A percentile compares a stretch with the other conserved stretches of the same genome.
phyloP scores from a whole-genome alignment of 2,113 vertebrate species.

The Pollimyrus isidori region DNA sequence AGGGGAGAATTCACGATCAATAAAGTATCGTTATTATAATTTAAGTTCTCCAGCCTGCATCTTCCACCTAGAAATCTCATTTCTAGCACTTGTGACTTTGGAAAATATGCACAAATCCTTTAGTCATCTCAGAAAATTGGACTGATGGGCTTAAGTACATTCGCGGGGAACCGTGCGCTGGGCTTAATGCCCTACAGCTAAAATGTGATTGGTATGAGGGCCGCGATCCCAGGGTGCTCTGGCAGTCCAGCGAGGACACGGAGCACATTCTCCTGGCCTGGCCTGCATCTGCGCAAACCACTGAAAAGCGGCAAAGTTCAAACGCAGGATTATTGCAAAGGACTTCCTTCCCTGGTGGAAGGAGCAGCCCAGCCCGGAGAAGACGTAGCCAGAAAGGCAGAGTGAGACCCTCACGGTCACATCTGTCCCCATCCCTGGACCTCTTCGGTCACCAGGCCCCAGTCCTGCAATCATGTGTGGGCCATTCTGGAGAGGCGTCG shows the following conservation, averaged over 20 bases:
- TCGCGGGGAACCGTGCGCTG: neutral
- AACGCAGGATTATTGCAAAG: neutral
- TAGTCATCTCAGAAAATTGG: neutral
- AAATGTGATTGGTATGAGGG: neutral
- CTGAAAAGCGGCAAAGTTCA: neutral
- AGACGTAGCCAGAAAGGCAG: neutral
- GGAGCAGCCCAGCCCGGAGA: neutral
- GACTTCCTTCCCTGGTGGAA: neutral
- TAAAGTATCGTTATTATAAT: neutral
- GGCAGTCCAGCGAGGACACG: neutral
- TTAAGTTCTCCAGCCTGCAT: neutral
- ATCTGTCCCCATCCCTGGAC: neutral
- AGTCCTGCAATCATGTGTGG: neutral
- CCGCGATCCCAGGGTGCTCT: neutral
- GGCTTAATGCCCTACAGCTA: neutral
- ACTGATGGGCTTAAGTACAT: neutral
- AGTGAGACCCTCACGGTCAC: neutral
- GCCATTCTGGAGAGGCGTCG: neutral
- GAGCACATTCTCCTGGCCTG: neutral
- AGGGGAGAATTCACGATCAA: neutral
- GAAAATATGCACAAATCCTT: neutral
- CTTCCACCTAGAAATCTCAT: neutral
- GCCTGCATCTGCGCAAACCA: neutral
- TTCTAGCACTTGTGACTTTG: neutral
- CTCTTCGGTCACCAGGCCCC: neutral